phyloP scores from a whole-genome alignment of 2,888 invertebrate genomes.

The Caenorhabditis imperialis region DNA sequence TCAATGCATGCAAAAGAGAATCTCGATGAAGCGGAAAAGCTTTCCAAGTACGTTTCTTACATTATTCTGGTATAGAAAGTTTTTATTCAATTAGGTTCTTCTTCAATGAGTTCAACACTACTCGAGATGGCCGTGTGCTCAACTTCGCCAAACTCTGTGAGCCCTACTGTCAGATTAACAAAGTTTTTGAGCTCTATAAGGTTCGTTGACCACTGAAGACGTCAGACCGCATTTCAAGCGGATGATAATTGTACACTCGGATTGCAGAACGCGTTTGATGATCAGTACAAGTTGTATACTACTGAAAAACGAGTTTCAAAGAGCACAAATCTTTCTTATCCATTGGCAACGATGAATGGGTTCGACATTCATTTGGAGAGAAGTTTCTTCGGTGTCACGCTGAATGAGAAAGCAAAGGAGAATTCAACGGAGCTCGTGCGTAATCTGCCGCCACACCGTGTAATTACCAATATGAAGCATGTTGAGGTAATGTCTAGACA shows the following conservation, averaged over 20 bases:
- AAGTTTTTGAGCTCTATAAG: conserved; percentile 72
- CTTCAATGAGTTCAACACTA: conserved; percentile 44
- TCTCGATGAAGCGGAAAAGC: conserved; percentile 67
- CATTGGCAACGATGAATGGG: conserved; percentile 69
- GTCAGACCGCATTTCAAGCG: too few relatives aligned
- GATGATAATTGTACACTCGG: too few relatives aligned
- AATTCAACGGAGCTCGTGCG: conserved; percentile 45
- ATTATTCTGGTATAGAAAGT: neutral
- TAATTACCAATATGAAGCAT: conserved; percentile 75
- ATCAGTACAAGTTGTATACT: conserved; percentile 46
- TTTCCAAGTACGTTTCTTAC: conserved; percentile 66
- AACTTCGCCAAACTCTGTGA: conserved; percentile 71
- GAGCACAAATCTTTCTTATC: conserved; percentile 64
- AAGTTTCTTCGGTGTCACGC: conserved; percentile 69
- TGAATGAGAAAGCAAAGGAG: conserved; percentile 47
- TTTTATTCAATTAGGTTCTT: conserved; percentile 31
- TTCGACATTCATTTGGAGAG: conserved; percentile 73
- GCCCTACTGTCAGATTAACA: conserved; percentile 75
- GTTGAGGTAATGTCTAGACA: too few relatives aligned
- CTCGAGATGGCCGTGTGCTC: conserved; percentile 34
- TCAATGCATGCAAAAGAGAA: conserved; percentile 72
- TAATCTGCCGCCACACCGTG: conserved; percentile 29
- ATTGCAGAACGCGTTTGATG: conserved; percentile 57
- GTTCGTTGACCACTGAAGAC: conserved; percentile 54
- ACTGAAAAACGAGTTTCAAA: conserved; percentile 30